Conservation (phyloP, 2,888 invertebrate species). For the Leptinotarsa haldemani region DNA sequence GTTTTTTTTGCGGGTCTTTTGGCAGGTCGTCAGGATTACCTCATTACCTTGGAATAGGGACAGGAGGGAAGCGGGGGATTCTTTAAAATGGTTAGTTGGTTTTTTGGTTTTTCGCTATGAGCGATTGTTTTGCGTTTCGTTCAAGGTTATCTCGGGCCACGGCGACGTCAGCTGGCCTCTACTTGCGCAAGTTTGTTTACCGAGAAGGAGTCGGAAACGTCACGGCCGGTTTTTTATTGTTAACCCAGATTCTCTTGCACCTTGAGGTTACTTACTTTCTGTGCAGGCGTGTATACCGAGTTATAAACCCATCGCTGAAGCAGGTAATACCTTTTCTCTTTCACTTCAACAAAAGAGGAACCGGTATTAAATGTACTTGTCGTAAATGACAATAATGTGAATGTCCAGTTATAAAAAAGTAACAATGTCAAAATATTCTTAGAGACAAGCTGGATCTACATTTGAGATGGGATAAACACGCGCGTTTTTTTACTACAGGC, state of each 20-base stretch:
- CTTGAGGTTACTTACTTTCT: conserved; percentile 8
- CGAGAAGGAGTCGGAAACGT: conserved; percentile 3
- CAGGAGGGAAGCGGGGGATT: conserved; percentile 15
- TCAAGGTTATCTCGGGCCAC: conserved; percentile 17
- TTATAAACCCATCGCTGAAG: too few relatives aligned
- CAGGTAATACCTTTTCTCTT: too few relatives aligned
- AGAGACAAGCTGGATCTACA: too few relatives aligned
- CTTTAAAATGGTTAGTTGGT: conserved; percentile 6
- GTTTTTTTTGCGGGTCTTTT: not conserved
- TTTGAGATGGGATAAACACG: too few relatives aligned
- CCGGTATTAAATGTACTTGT: too few relatives aligned
- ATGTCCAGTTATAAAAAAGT: too few relatives aligned
- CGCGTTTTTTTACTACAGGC: too few relatives aligned
- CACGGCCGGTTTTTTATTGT: not conserved
- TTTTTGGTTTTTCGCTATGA: not conserved
- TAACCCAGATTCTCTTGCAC: conserved; percentile 1
- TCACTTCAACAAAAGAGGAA: too few relatives aligned
- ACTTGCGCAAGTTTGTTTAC: conserved; percentile 18
- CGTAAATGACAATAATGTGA: too few relatives aligned
- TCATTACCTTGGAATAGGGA: not conserved
- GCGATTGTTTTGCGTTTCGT: not conserved
- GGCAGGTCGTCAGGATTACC: conserved; percentile 14
- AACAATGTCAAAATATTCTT: too few relatives aligned
- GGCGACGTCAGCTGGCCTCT: conserved; percentile 7
- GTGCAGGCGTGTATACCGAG: not conserved